These are phyloP conservation scores for Automeris io DNA, from an alignment of 2,888 invertebrate species.

Conservation along the genomic window DNA sequence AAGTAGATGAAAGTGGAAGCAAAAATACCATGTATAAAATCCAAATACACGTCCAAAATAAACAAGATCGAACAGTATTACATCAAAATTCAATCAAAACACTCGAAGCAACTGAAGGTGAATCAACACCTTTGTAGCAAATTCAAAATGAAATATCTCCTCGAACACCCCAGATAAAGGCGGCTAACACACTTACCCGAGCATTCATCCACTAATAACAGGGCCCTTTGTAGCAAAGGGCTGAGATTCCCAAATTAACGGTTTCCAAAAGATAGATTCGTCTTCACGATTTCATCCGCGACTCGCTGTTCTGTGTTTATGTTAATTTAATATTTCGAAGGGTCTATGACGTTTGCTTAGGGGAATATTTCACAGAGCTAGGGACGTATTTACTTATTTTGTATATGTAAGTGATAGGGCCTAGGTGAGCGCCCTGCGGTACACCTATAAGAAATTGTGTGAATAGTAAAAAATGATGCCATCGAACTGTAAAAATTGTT, in stretches of 20 bases:
- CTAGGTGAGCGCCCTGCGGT: neutral
- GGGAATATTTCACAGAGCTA: neutral
- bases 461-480: too few relatives aligned
- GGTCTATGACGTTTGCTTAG: constrained; percentile 14
- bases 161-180: constrained; percentile 26
- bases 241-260: constrained; percentile 49
- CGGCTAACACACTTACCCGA: constrained; percentile 46
- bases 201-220: constrained; percentile 44
- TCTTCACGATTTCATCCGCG: constrained; percentile 62
- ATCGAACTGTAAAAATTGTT: too few relatives aligned
- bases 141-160: constrained; percentile 8
- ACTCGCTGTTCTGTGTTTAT: constrained; percentile 42
- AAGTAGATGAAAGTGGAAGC: too few relatives aligned
- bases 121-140: constrained; percentile 6
- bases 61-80: neutral
- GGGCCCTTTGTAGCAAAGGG: constrained; percentile 22
- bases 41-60: neutral
- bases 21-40: neutral
- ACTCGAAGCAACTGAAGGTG: constrained; percentile 3
- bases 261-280: constrained; percentile 62
- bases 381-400: neutral
- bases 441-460: too few relatives aligned
- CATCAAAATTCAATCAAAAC: constrained; percentile 4
- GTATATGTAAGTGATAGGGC: neutral
- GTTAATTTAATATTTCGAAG: constrained; percentile 65